Evolutionary conservation across 2,113 vertebrate species (phyloP).

Genomic region (Cryptotis parvus): DNA sequence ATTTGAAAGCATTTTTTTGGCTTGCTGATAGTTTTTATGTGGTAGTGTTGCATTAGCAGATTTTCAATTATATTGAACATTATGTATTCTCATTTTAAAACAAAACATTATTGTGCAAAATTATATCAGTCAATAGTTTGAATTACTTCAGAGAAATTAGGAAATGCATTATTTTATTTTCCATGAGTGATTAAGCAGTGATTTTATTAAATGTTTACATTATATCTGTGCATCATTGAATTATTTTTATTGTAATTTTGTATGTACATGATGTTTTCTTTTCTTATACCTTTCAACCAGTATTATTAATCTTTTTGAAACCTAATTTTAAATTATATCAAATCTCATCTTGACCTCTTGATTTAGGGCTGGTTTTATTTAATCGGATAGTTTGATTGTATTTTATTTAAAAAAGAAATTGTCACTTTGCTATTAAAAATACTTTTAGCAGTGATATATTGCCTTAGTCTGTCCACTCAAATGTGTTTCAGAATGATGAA

Average conservation of each 20-base stretch:
- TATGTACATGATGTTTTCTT: not conserved
- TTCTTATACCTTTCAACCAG: slow-evolving; percentile 23
- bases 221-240: not conserved
- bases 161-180: slow-evolving; percentile 40
- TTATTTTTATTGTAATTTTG: slow-evolving; percentile 34
- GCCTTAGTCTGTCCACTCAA: slow-evolving; percentile 25
- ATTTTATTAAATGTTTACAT: slow-evolving; percentile 25
- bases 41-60: not conserved
- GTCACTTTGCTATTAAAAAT: slow-evolving; percentile 62
- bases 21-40: slow-evolving; percentile 35
- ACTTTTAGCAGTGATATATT: slow-evolving; percentile 62
- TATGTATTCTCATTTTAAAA: slow-evolving; percentile 11
- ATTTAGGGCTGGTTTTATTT: slow-evolving; percentile 51
- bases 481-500: slow-evolving; percentile 47
- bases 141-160: not conserved
- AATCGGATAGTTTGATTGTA: slow-evolving; percentile 63
- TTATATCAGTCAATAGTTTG: not conserved
- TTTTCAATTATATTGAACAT: slow-evolving; percentile 48
- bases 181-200: not conserved
- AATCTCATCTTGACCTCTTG: slow-evolving; percentile 68
- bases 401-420: slow-evolving; percentile 60
- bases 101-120: not conserved
- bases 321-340: slow-evolving; percentile 56
- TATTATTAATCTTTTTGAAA: slow-evolving; percentile 65
- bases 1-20: slow-evolving; percentile 1